Percentiles rank a stretch among this genome's conserved stretches.
Evolutionary conservation across 2,113 vertebrate genomes (phyloP).

Genomic region (Channa maculata): DNA sequence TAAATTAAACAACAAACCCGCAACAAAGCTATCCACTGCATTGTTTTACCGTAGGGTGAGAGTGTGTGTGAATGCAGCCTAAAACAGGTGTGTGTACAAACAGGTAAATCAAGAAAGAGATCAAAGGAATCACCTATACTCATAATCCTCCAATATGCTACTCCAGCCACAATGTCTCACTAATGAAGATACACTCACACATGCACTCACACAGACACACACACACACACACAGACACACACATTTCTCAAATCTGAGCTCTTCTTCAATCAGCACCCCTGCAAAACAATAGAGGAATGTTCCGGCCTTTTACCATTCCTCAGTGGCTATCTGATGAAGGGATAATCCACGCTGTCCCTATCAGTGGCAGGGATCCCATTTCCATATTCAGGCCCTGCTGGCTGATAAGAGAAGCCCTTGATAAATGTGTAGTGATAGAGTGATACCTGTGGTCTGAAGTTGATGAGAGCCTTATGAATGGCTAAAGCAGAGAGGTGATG

Average conservation of each 20-base stretch:
- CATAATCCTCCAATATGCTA: neutral
- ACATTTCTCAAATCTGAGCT: slow-evolving; percentile 44
- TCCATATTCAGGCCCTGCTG: slow-evolving; percentile 94
- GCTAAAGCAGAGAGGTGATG: slow-evolving; percentile 64
- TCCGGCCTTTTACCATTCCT: slow-evolving; percentile 80
- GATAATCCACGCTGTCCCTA: slow-evolving; percentile 93
- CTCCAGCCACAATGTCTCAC: slow-evolving; percentile 1
- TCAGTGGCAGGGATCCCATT: slow-evolving; percentile 96
- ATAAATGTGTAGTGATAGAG: slow-evolving; percentile 95
- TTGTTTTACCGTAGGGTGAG: no score
- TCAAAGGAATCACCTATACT: slow-evolving; percentile 16
- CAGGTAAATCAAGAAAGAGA: neutral
- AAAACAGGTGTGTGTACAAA: slow-evolving; percentile 5
- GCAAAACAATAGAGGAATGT: slow-evolving; percentile 79
- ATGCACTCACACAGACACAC: slow-evolving; percentile 31
- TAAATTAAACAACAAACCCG: no score
- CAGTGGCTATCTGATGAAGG: slow-evolving; percentile 88
- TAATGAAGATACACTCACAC: slow-evolving; percentile 36
- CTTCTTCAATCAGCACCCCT: slow-evolving; percentile 72
- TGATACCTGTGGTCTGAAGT: slow-evolving; percentile 91
- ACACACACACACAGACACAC: slow-evolving; percentile 22
- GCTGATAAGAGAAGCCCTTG: slow-evolving; percentile 93
- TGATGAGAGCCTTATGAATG: slow-evolving; percentile 79
- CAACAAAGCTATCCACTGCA: no score
- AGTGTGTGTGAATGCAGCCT: no score